Percentiles rank a stretch among this genome's conserved stretches.
These are phyloP conservation scores for Tachypleus tridentatus DNA, from an alignment of 1,140 invertebrate genomes.

Conservation along the genomic window DNA sequence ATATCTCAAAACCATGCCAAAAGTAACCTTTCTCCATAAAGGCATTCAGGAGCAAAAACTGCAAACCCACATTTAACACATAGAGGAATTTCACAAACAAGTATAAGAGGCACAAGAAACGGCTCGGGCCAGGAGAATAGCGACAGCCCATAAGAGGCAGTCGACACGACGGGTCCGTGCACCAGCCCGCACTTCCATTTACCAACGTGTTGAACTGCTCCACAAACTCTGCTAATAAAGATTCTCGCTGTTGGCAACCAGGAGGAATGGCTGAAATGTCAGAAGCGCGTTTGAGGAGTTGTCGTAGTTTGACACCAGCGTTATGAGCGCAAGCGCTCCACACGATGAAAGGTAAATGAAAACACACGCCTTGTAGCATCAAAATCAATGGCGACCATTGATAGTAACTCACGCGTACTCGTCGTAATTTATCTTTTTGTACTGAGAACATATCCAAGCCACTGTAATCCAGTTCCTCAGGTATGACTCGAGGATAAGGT, in stretches of 20 bases:
- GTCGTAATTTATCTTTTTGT: slow-evolving; percentile 25
- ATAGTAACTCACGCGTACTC: slow-evolving; percentile 39
- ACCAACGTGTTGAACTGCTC: slow-evolving; percentile 35
- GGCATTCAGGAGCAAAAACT: slow-evolving; percentile 36
- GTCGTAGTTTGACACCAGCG: slow-evolving; percentile 32
- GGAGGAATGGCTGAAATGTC: slow-evolving; percentile 32
- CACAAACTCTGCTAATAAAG: slow-evolving; percentile 33
- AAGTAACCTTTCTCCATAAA: slow-evolving; percentile 33
- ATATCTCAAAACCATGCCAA: slow-evolving; percentile 31
- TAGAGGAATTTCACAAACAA: slow-evolving; percentile 36
- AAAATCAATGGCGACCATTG: slow-evolving; percentile 46
- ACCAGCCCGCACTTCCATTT: slow-evolving; percentile 30
- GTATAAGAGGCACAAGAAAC: slow-evolving; percentile 37
- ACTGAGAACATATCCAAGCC: slow-evolving; percentile 22
- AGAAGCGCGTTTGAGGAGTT: slow-evolving; percentile 31
- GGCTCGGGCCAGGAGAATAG: slow-evolving; percentile 30
- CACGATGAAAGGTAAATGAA: slow-evolving; percentile 43
- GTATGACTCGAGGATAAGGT: slow-evolving; percentile 15
- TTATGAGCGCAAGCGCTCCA: slow-evolving; percentile 37
- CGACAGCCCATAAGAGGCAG: slow-evolving; percentile 23
- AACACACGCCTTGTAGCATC: slow-evolving; percentile 41
- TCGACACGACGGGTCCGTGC: slow-evolving; percentile 30
- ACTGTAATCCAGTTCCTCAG: slow-evolving; percentile 27
- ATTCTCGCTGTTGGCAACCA: slow-evolving; percentile 34
- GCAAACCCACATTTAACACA: slow-evolving; percentile 35